These are phyloP conservation scores for Procapra przewalskii DNA, from an alignment of 2,113 vertebrate species.

Conservation along the genomic window DNA sequence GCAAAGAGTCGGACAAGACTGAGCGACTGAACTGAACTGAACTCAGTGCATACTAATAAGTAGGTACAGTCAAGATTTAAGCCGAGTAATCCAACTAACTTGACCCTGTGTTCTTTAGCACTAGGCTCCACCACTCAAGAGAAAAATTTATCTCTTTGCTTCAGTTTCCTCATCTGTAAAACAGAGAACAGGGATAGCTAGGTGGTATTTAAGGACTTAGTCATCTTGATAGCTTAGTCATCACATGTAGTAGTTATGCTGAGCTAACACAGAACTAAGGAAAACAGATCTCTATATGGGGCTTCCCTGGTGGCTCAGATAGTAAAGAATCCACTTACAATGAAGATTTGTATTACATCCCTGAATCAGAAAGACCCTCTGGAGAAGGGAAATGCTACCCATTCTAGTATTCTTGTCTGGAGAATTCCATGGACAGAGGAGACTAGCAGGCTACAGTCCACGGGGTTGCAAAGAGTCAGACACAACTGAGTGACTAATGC, in stretches of 20 bases:
- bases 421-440: not conserved
- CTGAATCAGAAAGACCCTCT: not conserved
- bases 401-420: not conserved
- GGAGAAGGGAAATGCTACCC: not conserved
- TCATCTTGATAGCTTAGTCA: not conserved
- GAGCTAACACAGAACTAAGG: not conserved
- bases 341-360: not conserved
- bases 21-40: not conserved
- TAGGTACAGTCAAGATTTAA: not conserved
- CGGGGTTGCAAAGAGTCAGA: not conserved
- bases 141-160: not conserved
- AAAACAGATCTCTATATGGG: not conserved
- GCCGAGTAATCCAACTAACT: not conserved
- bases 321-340: not conserved
- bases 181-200: not conserved
- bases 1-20: not conserved
- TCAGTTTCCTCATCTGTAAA: not conserved
- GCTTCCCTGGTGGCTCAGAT: not conserved
- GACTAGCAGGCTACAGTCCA: not conserved
- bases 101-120: not conserved
- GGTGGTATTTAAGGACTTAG: not conserved
- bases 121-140: accelerated
- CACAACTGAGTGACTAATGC: not conserved
- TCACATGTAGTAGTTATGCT: not conserved
- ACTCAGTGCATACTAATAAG: not conserved